Conservation (phyloP, 1,140 invertebrate genomes). For the Thaumetopoea pityocampa region DNA sequence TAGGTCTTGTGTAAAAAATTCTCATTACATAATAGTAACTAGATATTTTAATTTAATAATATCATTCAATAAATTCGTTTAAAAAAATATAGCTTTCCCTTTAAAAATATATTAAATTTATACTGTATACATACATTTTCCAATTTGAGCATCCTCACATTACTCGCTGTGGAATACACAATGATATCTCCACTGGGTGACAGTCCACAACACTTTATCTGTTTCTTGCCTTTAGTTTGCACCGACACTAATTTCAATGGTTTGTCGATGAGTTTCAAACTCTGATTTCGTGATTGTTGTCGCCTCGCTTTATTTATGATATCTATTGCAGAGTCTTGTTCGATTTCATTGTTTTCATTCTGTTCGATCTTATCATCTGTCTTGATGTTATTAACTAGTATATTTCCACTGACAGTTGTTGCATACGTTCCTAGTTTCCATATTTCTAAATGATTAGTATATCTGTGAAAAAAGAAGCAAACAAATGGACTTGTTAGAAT, state of each 20-base stretch:
- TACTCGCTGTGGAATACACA: conserved; percentile 82
- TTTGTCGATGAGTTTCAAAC: conserved; percentile 71
- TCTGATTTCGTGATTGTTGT: conserved; percentile 26
- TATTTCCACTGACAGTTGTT: conserved; percentile 41
- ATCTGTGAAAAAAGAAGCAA: conserved; percentile 68
- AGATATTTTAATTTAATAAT: too few relatives aligned
- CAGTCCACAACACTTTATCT: conserved; percentile 81
- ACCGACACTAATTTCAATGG: conserved; percentile 82
- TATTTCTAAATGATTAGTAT: conserved; percentile 80
- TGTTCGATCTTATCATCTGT: conserved; percentile 23
- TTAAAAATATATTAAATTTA: conserved; percentile 1
- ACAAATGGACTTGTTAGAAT: not conserved
- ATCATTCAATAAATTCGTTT: too few relatives aligned
- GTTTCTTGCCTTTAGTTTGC: conserved; percentile 78
- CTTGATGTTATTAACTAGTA: conserved; percentile 31
- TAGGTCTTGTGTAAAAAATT: too few relatives aligned
- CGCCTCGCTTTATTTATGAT: conserved; percentile 26
- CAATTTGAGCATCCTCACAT: conserved; percentile 82
- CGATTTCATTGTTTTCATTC: conserved; percentile 32
- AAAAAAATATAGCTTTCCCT: too few relatives aligned
- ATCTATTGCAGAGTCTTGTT: conserved; percentile 41
- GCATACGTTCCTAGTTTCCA: conserved; percentile 78
- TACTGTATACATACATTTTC: conserved; percentile 67
- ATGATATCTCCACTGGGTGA: conserved; percentile 82
- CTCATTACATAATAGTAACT: too few relatives aligned